Evolutionary conservation across 2,888 invertebrate genomes (phyloP), one percentile per base, ranked within the genome.

Genomic region (Microdon myrmicae): DNA sequence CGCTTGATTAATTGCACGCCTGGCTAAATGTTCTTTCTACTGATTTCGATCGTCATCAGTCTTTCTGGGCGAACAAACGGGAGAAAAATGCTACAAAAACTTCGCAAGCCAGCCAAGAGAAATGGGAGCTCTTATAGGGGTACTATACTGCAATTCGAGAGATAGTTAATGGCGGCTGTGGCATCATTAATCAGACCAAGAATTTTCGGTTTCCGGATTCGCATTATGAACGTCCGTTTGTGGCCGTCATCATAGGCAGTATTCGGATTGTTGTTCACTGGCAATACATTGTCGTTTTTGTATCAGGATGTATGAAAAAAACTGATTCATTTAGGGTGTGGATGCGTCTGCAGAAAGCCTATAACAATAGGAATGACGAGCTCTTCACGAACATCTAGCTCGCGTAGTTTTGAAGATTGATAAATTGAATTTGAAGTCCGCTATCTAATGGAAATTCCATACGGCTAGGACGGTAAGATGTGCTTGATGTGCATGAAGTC

Each of bases 21-120:
- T 53, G 51, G 48, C 56, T 64, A 58, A 64, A 64, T 64, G 64
- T 64, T 58, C 64, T 60, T 58, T 64, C 58, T 47, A 64, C 64
- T 64, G 51, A 58, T 64, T 64, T 58, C 58, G 64, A 64, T 64
- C 64, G 58, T 51, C 64, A 64, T 64, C 64, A 64, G 64, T 59
- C 64, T 64, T 64, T 56, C 47, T 31, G 51, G 37, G 39, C 26
- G 20, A 34, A 34, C 25, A 3, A 29, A 28, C n/a, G n/a, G 29
- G 29, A 28, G 29, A 59, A 41, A 35, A 20, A 16, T 3, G 13
- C 20, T 17, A 14, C 4, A 26, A 48, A 16, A 25, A 31, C 48
- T 56, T 48, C 48, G 56, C 56, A 38, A 56, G 43, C 16, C 29
- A 41, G 43, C 16, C 29, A 41, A 35, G 35, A 31, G 29, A 14